A percentile compares a stretch with the other conserved stretches of the same genome.
Conservation (phyloP, 2,797 vertebrate genomes). For the Nannoperca australis region DNA sequence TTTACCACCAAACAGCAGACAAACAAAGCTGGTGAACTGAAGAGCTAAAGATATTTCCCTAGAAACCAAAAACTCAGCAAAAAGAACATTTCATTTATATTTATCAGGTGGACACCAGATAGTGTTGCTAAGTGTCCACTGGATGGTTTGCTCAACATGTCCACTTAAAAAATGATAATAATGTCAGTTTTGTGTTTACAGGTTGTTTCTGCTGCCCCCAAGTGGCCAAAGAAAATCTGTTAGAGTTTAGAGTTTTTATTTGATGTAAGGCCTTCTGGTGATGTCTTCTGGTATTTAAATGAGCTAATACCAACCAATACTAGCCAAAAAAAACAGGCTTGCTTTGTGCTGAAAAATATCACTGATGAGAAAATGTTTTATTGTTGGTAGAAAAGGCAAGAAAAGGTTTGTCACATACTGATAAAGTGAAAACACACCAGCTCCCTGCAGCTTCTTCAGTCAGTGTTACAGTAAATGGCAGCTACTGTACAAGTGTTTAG, state of each 20-base stretch:
- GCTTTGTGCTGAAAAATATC: not conserved
- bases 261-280: not conserved
- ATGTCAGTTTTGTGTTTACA: not conserved
- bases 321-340: not conserved
- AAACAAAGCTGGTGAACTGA: not conserved
- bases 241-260: not conserved
- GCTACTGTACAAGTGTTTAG: conserved; percentile 1
- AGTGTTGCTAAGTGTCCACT: not conserved
- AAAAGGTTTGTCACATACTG: not conserved
- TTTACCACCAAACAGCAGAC: not conserved
- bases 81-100: not conserved
- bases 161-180: not conserved
- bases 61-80: not conserved
- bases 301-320: not conserved
- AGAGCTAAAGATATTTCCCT: not conserved
- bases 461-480: not conserved
- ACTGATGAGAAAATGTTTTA: not conserved
- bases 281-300: conserved; percentile 1
- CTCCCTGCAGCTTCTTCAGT: not conserved
- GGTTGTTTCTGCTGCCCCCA: conserved; percentile 14
- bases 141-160: no score
- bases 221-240: not conserved
- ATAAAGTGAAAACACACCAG: conserved; percentile 8
- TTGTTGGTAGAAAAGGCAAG: not conserved
- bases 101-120: not conserved